Evolutionary conservation across 2,797 vertebrate species (phyloP).

Genomic region (Psittacula derbiana): DNA sequence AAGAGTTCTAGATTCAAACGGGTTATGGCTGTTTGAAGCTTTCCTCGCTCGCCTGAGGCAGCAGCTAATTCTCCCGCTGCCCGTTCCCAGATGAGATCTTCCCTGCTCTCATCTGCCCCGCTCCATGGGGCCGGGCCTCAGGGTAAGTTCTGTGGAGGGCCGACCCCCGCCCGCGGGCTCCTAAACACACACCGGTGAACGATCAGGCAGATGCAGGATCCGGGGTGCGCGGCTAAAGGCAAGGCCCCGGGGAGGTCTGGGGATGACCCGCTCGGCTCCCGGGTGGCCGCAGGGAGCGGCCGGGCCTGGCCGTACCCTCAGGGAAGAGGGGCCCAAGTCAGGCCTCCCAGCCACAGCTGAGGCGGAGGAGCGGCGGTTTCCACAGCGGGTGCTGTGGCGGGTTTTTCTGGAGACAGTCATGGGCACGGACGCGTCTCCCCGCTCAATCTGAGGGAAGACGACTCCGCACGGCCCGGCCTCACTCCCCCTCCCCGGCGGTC

Average conservation of each 20-base stretch:
- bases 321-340: neutral
- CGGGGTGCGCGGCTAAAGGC: too few species aligned
- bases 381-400: neutral
- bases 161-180: neutral
- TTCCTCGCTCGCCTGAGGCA: accelerated
- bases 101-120: neutral
- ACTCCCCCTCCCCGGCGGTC: neutral
- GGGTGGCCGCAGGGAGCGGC: neutral
- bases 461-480: neutral
- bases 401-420: too few species aligned
- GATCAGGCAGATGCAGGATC: too few species aligned
- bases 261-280: accelerated
- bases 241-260: accelerated
- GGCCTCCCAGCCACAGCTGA: neutral
- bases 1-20: accelerated
- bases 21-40: accelerated
- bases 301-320: neutral
- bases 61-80: accelerated
- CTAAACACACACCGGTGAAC: accelerated
- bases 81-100: accelerated
- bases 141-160: neutral
- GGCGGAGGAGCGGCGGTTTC: neutral
- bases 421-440: neutral
- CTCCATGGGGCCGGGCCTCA: too few species aligned
- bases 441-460: accelerated